Evolutionary conservation across 2,888 invertebrate species (phyloP).

Genomic region (Rhimphoctona megacephalus): DNA sequence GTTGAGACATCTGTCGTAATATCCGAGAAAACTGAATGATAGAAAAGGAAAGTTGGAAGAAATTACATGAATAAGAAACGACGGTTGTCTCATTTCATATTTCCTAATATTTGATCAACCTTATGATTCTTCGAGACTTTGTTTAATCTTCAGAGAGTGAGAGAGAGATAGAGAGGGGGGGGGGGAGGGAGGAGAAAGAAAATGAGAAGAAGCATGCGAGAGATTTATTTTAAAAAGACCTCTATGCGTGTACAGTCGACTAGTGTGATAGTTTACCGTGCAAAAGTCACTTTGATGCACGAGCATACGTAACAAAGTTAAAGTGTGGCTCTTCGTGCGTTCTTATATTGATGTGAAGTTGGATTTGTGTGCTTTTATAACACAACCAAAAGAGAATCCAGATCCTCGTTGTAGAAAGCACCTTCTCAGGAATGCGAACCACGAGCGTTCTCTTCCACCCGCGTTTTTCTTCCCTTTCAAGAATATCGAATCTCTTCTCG

Average conservation of each 20-base stretch:
- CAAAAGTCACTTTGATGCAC: slow-evolving; percentile 61
- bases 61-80: neutral
- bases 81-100: slow-evolving; percentile 3
- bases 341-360: slow-evolving; percentile 4
- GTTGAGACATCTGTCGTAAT: neutral
- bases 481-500: slow-evolving; percentile 55
- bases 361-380: slow-evolving; percentile 3
- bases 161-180: neutral
- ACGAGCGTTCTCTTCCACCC: slow-evolving; percentile 43
- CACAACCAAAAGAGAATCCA: slow-evolving; percentile 20
- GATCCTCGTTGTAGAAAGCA: slow-evolving; percentile 20
- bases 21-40: neutral
- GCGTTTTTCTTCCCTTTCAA: slow-evolving; percentile 37
- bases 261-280: slow-evolving; percentile 48
- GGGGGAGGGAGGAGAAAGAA: neutral
- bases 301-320: slow-evolving; percentile 63
- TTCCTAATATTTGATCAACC: slow-evolving; percentile 43
- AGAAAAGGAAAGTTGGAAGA: neutral
- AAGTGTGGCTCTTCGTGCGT: slow-evolving; percentile 30
- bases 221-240: slow-evolving; percentile 10
- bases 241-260: neutral
- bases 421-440: slow-evolving; percentile 52
- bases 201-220: neutral
- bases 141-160: neutral
- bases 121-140: slow-evolving; percentile 16